phyloP scores from a whole-genome alignment of 2,797 vertebrate species.

The Danio aesculapii region DNA sequence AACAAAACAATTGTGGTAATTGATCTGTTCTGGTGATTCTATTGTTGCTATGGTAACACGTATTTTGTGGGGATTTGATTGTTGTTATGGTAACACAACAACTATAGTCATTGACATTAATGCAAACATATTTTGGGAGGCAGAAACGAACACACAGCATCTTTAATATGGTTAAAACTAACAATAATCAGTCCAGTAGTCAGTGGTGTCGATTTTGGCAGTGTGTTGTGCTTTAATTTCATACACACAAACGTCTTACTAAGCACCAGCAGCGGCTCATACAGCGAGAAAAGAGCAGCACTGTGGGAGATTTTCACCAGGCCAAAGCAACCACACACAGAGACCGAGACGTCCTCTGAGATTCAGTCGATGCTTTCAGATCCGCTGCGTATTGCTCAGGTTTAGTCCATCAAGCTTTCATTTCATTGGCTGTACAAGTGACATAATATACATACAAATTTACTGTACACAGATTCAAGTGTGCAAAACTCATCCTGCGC shows the following conservation, averaged over 20 bases:
- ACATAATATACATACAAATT: slow-evolving; percentile 59
- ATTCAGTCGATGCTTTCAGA: background rate
- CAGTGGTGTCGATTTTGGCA: slow-evolving; percentile 48
- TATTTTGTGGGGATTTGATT: too few relatives aligned
- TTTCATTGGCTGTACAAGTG: slow-evolving; percentile 54
- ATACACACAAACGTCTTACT: slow-evolving; percentile 50
- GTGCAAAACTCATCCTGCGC: slow-evolving; percentile 16
- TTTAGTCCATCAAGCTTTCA: slow-evolving; percentile 39
- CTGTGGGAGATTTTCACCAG: slow-evolving; percentile 24
- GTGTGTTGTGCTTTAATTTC: slow-evolving; percentile 64
- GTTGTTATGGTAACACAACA: too few relatives aligned
- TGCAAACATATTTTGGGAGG: too few relatives aligned
- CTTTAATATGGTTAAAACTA: too few relatives aligned
- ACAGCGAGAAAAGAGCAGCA: slow-evolving; percentile 53
- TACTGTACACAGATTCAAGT: slow-evolving; percentile 45
- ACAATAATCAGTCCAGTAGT: too few relatives aligned
- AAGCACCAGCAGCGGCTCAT: slow-evolving; percentile 79
- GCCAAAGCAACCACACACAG: too few relatives aligned
- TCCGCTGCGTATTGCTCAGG: slow-evolving; percentile 19
- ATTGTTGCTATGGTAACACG: too few relatives aligned
- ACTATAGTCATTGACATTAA: too few relatives aligned
- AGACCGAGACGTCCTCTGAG: background rate
- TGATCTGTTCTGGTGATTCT: too few relatives aligned
- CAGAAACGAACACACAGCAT: too few relatives aligned
- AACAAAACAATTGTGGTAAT: too few relatives aligned